Evolutionary conservation across 2,888 invertebrate genomes (phyloP).

Genomic region (Netelia fuscicornis): DNA sequence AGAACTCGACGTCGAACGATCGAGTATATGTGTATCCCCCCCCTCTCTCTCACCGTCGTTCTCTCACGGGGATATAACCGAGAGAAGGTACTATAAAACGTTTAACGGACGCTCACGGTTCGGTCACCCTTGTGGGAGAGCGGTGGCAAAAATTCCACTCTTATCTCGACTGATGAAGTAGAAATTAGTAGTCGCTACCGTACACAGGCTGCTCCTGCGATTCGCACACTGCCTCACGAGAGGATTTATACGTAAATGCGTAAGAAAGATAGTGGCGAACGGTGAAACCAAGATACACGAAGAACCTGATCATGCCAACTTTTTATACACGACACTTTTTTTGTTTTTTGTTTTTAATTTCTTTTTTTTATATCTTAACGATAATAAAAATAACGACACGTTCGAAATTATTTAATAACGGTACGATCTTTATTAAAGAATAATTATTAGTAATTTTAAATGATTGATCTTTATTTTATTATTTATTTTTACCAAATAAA

Average conservation of each 20-base stretch:
- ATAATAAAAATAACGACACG: too few species aligned
- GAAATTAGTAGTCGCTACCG: slow-evolving; percentile 85
- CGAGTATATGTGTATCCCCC: slow-evolving; percentile 10
- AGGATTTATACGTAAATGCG: slow-evolving; percentile 17
- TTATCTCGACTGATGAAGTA: slow-evolving; percentile 85
- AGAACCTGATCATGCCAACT: slow-evolving; percentile 53
- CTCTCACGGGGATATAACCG: slow-evolving; percentile 14
- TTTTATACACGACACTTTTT: slow-evolving; percentile 16
- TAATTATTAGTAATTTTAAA: too few species aligned
- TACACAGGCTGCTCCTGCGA: slow-evolving; percentile 77
- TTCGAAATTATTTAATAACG: too few species aligned
- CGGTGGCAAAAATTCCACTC: slow-evolving; percentile 81
- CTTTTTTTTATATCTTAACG: not conserved
- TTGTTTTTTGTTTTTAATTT: not conserved
- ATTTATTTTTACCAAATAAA: too few species aligned
- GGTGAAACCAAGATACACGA: slow-evolving; percentile 36
- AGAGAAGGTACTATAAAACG: slow-evolving; percentile 52
- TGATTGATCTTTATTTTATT: too few species aligned
- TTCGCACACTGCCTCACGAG: slow-evolving; percentile 70
- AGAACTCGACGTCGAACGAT: slow-evolving; percentile 61
- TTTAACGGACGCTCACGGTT: slow-evolving; percentile 61
- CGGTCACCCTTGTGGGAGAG: slow-evolving; percentile 48
- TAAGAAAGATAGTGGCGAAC: slow-evolving; percentile 50
- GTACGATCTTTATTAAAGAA: too few species aligned
- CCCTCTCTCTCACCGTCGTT: not conserved